Percentiles rank a stretch among this genome's conserved stretches.
Conservation (phyloP, 2,888 invertebrate genomes). For the Nemapogon koenigi region DNA sequence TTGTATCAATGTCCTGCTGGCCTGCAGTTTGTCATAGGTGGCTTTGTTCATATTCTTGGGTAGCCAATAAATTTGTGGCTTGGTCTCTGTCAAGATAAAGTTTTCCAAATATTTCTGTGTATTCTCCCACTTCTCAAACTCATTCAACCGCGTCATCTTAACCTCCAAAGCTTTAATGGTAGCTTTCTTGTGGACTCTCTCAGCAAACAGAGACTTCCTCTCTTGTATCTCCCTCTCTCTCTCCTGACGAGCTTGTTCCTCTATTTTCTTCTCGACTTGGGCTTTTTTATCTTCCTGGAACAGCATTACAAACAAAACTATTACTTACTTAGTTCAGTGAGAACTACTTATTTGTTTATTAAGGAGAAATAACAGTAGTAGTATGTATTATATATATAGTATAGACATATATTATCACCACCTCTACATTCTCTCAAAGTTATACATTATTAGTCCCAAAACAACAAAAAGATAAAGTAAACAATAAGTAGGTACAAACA, state of each 20-base stretch:
- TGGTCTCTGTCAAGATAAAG: conserved; percentile 86
- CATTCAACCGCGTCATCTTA: conserved; percentile 87
- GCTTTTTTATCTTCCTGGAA: conserved; percentile 60
- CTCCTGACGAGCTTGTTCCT: conserved; percentile 88
- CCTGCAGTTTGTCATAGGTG: conserved; percentile 69
- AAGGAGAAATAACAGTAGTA: background rate
- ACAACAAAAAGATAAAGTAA: conserved; percentile 5
- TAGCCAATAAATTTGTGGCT: conserved; percentile 87
- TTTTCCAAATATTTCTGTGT: conserved; percentile 76
- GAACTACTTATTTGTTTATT: background rate
- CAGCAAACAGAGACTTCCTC: conserved; percentile 82
- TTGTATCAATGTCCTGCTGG: conserved; percentile 68
- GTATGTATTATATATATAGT: background rate
- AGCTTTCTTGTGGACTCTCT: conserved; percentile 85
- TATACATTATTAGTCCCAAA: no score
- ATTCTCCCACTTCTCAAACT: conserved; percentile 88
- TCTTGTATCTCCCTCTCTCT: conserved; percentile 83
- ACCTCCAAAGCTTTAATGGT: conserved; percentile 89
- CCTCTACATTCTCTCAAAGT: background rate
- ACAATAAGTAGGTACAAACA: no score
- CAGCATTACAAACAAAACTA: background rate
- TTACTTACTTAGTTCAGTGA: background rate
- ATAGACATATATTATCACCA: background rate
- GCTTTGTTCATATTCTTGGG: conserved; percentile 80
- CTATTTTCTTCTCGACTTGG: conserved; percentile 91